These are phyloP conservation scores for Apeira syringaria DNA, from an alignment of 2,888 invertebrate species.

Conservation along the genomic window DNA sequence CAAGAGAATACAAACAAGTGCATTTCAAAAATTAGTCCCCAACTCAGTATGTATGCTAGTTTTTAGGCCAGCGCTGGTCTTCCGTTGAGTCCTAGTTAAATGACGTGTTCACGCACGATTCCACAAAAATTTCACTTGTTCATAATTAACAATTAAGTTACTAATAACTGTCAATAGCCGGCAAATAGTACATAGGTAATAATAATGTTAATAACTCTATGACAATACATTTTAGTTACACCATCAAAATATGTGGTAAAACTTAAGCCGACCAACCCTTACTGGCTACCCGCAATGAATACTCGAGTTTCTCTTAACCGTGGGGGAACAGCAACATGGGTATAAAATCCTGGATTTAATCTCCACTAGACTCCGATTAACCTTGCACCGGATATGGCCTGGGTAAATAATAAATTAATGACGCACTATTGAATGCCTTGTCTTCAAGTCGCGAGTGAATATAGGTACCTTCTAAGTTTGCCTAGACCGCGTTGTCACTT, in stretches of 20 bases:
- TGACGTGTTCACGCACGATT: too few relatives aligned
- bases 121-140: too few relatives aligned
- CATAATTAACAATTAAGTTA: too few relatives aligned
- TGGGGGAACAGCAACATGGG: conserved; percentile 73
- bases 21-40: too few relatives aligned
- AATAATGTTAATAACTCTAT: not conserved
- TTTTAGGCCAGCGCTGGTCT: too few relatives aligned
- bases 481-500: too few relatives aligned
- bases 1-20: too few relatives aligned
- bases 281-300: conserved; percentile 53
- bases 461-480: too few relatives aligned
- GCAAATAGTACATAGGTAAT: not conserved
- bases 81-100: too few relatives aligned
- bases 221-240: conserved; percentile 19
- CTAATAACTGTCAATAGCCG: too few relatives aligned
- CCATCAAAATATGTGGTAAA: conserved; percentile 8
- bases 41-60: too few relatives aligned
- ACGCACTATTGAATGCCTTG: conserved; percentile 70
- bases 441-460: too few relatives aligned
- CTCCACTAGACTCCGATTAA: conserved; percentile 77
- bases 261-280: conserved; percentile 27
- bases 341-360: conserved; percentile 81
- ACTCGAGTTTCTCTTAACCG: conserved; percentile 75
- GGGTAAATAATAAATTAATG: conserved; percentile 77
- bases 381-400: conserved; percentile 75